These are phyloP conservation scores for Diaprepes abbreviatus DNA, from an alignment of 2,888 invertebrate genomes.

Conservation along the genomic window DNA sequence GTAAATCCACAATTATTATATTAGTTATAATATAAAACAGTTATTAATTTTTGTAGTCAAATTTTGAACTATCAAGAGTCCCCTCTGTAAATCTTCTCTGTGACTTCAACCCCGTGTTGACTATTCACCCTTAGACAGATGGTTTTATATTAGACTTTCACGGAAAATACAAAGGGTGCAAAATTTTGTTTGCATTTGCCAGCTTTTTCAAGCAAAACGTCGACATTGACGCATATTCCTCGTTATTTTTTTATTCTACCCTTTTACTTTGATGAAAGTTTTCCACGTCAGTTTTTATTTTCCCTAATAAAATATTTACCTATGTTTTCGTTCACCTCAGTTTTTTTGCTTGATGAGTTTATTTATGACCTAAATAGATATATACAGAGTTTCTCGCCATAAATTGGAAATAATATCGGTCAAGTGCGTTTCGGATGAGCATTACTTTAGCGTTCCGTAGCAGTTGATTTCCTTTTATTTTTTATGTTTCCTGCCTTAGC, in stretches of 20 bases:
- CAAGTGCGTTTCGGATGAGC: too few relatives aligned
- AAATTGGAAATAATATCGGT: too few relatives aligned
- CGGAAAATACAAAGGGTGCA: constrained; percentile 11
- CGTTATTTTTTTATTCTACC: constrained; percentile 1
- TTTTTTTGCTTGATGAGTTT: too few relatives aligned
- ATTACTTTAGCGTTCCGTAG: too few relatives aligned
- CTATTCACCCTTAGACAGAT: neutral
- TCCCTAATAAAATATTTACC: constrained; percentile 12
- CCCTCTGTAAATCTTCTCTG: neutral
- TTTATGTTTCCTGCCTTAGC: too few relatives aligned
- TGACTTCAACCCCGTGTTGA: neutral
- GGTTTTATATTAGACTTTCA: neutral
- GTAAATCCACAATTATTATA: too few relatives aligned
- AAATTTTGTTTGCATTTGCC: constrained; percentile 26
- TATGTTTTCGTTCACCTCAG: neutral
- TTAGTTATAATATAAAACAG: too few relatives aligned
- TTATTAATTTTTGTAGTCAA: too few relatives aligned
- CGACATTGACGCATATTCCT: neutral
- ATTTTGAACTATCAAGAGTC: too few relatives aligned
- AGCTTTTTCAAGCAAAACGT: constrained; percentile 14
- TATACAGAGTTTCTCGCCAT: too few relatives aligned
- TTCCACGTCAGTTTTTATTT: neutral
- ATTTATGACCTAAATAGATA: too few relatives aligned
- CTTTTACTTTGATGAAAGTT: constrained; percentile 8
- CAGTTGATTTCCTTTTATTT: too few relatives aligned